phyloP scores from a whole-genome alignment of 1,140 invertebrate species.

The Brachionus sp. region DNA sequence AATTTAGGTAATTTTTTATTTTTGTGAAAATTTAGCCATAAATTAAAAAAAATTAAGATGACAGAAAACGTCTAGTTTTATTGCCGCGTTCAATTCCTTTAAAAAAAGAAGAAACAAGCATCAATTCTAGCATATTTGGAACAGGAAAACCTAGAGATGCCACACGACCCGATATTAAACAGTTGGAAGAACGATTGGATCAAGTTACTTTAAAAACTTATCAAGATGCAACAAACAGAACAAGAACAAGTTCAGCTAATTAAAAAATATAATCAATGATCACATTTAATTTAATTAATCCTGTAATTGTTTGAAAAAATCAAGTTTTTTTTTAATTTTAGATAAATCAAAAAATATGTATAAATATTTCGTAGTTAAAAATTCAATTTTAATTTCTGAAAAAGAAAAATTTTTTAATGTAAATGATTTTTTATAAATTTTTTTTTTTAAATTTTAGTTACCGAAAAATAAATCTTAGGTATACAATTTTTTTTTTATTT shows the following conservation, averaged over 20 bases:
- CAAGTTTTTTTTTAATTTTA: too few species aligned
- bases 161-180: background rate
- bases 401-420: too few species aligned
- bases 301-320: background rate
- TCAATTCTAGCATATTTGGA: conserved; percentile 10
- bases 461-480: too few species aligned
- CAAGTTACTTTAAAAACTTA: background rate
- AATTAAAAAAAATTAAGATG: background rate
- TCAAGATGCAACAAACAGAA: background rate
- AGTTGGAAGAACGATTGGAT: conserved; percentile 15
- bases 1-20: background rate
- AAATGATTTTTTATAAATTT: too few species aligned
- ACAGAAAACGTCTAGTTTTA: background rate
- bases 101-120: background rate
- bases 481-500: too few species aligned
- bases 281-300: background rate
- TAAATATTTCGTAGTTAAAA: too few species aligned
- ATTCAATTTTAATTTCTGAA: too few species aligned
- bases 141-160: conserved; percentile 31
- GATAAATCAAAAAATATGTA: too few species aligned
- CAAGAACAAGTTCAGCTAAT: background rate
- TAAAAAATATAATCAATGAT: background rate
- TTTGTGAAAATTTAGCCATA: background rate
- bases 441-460: too few species aligned
- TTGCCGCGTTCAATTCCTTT: background rate